These are phyloP conservation scores for Leuctra nigra DNA, from an alignment of 2,888 invertebrate genomes.

Conservation along the genomic window DNA sequence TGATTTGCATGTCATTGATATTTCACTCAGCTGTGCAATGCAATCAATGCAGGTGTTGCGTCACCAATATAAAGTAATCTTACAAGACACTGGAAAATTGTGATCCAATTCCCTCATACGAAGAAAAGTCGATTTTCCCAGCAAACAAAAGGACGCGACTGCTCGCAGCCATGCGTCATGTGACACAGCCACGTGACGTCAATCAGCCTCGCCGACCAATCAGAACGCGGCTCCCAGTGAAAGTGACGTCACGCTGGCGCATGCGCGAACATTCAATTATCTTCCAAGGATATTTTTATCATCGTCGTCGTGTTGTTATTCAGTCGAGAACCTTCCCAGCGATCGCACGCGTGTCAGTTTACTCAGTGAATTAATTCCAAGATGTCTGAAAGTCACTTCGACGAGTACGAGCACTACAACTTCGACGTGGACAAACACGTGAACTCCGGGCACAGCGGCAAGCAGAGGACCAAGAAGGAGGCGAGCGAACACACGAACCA, in stretches of 20 bases:
- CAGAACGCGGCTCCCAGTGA: neutral
- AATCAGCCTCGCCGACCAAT: slow-evolving; percentile 4
- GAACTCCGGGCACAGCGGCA: slow-evolving; percentile 80
- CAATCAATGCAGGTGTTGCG: too few relatives aligned
- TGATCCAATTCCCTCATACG: too few relatives aligned
- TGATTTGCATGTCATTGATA: too few relatives aligned
- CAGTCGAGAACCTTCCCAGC: neutral
- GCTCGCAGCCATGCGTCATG: too few relatives aligned
- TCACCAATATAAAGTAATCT: too few relatives aligned
- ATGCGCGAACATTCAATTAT: too few relatives aligned
- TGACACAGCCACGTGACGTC: too few relatives aligned
- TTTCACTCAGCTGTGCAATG: too few relatives aligned
- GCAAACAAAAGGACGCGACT: too few relatives aligned
- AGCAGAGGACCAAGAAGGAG: slow-evolving; percentile 85
- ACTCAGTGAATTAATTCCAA: neutral
- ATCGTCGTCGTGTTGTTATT: slow-evolving; percentile 3
- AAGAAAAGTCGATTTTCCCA: too few relatives aligned
- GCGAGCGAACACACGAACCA: slow-evolving; percentile 84
- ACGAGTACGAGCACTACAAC: slow-evolving; percentile 92
- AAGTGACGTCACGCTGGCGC: slow-evolving; percentile 7
- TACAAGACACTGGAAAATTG: too few relatives aligned
- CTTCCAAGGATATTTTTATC: slow-evolving; percentile 14
- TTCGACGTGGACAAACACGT: slow-evolving; percentile 82
- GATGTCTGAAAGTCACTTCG: slow-evolving; percentile 80
- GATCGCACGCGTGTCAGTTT: neutral